A percentile compares a stretch with the other conserved stretches of the same genome.
Evolutionary conservation across 2,797 vertebrate genomes (phyloP).

Genomic region (Graptemys geographica): DNA sequence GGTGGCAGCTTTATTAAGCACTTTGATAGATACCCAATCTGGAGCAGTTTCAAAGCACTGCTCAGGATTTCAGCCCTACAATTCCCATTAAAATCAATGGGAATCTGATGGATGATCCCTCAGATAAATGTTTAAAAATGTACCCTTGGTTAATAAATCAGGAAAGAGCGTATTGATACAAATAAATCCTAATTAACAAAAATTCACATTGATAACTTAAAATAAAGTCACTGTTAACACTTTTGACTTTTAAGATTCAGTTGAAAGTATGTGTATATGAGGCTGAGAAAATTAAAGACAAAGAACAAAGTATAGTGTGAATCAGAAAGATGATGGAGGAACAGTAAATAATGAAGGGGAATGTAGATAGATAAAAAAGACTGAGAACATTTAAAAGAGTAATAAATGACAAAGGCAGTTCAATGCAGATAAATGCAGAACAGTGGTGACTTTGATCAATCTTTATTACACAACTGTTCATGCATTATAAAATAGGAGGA

Average conservation of each 20-base stretch:
- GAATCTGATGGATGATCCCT: neutral
- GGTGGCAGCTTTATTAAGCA: neutral
- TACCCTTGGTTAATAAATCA: neutral
- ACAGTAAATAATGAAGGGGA: slow-evolving; percentile 64
- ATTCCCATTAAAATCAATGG: neutral
- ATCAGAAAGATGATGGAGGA: slow-evolving; percentile 52
- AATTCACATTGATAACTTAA: neutral
- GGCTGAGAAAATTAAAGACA: slow-evolving; percentile 46
- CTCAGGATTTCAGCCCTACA: neutral
- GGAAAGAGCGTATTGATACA: neutral
- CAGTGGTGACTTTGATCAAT: slow-evolving; percentile 72
- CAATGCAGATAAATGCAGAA: slow-evolving; percentile 69
- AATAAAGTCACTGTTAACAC: neutral
- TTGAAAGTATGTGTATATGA: slow-evolving; percentile 14
- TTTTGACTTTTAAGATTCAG: slow-evolving; percentile 55
- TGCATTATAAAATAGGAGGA: slow-evolving; percentile 64
- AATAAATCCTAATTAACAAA: slow-evolving; percentile 32
- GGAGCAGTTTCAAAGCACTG: neutral
- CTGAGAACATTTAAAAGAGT: slow-evolving; percentile 69
- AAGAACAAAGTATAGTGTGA: slow-evolving; percentile 20
- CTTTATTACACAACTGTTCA: slow-evolving; percentile 64
- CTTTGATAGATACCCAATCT: neutral
- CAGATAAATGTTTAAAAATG: neutral
- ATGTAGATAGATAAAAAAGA: slow-evolving; percentile 63
- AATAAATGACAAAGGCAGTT: slow-evolving; percentile 70